These are phyloP conservation scores for Spicauda simplicius DNA, from an alignment of 2,888 invertebrate species.

Conservation along the genomic window DNA sequence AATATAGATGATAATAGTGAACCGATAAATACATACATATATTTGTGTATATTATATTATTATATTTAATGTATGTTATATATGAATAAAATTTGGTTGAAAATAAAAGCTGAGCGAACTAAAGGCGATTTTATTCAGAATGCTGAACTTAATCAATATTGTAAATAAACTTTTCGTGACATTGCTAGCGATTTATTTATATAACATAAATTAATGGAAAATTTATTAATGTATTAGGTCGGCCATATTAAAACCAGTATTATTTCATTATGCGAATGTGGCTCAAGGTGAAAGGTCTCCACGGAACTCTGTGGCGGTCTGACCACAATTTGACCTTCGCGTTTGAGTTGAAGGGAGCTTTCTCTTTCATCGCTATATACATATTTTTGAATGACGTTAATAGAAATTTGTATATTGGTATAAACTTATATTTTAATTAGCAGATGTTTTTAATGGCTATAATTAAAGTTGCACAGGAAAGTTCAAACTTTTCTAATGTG, in stretches of 20 bases:
- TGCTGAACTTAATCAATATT: too few relatives aligned
- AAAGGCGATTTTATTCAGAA: background rate
- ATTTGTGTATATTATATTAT: background rate
- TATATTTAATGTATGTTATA: background rate
- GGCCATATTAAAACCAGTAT: background rate
- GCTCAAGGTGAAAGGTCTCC: conserved; percentile 1
- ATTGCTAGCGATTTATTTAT: too few relatives aligned
- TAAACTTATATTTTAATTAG: too few relatives aligned
- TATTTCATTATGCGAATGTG: background rate
- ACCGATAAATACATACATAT: too few relatives aligned
- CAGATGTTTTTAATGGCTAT: too few relatives aligned
- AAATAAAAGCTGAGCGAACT: background rate
- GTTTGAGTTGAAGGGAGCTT: background rate
- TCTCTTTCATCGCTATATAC: background rate
- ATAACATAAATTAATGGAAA: background rate
- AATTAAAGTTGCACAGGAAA: too few relatives aligned
- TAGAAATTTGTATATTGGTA: too few relatives aligned
- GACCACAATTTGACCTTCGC: background rate
- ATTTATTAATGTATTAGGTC: background rate
- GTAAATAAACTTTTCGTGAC: too few relatives aligned
- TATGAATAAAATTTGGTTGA: background rate
- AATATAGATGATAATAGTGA: background rate
- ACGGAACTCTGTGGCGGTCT: background rate
- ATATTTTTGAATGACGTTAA: background rate
- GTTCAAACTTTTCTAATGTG: too few relatives aligned